Conservation (phyloP, 1,140 invertebrate species). For the Dendroctonus ponderosae region DNA sequence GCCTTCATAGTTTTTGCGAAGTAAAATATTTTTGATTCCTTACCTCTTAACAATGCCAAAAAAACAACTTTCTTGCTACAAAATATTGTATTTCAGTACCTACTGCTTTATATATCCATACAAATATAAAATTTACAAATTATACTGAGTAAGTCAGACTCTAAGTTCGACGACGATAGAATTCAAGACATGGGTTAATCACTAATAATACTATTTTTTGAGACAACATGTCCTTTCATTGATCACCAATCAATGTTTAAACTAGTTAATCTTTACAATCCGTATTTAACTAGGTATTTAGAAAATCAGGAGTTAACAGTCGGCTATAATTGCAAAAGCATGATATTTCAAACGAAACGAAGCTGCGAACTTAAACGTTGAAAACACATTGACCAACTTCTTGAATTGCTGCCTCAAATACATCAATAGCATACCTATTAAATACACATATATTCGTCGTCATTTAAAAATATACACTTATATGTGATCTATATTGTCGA, state of each 20-base stretch:
- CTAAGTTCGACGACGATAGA: slow-evolving; percentile 36
- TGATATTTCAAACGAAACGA: not conserved
- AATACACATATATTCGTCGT: slow-evolving; percentile 11
- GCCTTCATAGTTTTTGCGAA: too few relatives aligned
- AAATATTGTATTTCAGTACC: slow-evolving; percentile 37
- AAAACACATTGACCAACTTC: not conserved
- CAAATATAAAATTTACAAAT: slow-evolving; percentile 45
- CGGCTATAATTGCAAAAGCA: not conserved
- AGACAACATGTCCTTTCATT: not conserved
- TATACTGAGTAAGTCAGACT: slow-evolving; percentile 37
- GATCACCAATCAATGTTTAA: too few relatives aligned
- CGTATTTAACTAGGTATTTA: too few relatives aligned
- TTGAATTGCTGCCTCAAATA: not conserved
- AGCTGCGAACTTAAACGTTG: not conserved
- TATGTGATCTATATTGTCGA: slow-evolving; percentile 37
- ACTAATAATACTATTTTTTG: not conserved
- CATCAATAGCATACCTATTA: not conserved
- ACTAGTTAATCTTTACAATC: too few relatives aligned
- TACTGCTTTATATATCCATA: slow-evolving; percentile 36
- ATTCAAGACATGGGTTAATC: slow-evolving; percentile 7
- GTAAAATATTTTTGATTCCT: too few relatives aligned
- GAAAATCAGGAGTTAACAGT: too few relatives aligned
- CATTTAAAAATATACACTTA: slow-evolving; percentile 29
- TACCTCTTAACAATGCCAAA: not conserved
- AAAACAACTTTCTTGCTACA: slow-evolving; percentile 31